Base-by-base conservation (phyloP, 2,113 vertebrate genomes). In the Malurus cyaneus region DNA sequence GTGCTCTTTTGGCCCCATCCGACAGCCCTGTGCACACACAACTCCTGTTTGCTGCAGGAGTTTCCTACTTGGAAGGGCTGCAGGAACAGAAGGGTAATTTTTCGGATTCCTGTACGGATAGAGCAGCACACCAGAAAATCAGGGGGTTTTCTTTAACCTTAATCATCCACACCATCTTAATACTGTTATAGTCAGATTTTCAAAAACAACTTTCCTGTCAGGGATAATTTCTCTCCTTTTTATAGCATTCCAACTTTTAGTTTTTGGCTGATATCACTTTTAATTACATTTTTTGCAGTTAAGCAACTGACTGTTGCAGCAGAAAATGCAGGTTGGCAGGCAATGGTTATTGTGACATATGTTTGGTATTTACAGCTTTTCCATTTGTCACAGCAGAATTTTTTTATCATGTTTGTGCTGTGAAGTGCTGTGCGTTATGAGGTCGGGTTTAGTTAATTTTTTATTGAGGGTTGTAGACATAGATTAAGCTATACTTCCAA, bases 1-100 rank as follows among this genome's bases (percentile, higher is more conserved):
- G 84, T 96, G 95, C 85, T 93, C 91, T 49, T 76, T 49, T 88
- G 91, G 82, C 91, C 93, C 8, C 8, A 17, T 86, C 12, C 10
- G 4, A 57, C 92, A 18, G 50, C 29, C 72, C 60, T 79, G 62
- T 26, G 66, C 65, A 18, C 81, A 44, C 66, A 32, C 61, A 91
- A 21, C 80, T 92, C 86, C 76, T 31, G 6, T 67, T 79, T 73
- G 6, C 86, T 79, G 81, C 84, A 20, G 53, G 44, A 92, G 61
- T 39, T 85, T 67, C 93, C 73, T 62, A 2, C 70, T 90, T 87
- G 6, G 15, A 70, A 59, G 70, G 67, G 79, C 69, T 60, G 26
- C 32, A 92, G 83, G 41, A 83, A 13, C 0, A 4, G 44, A 71
- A 41, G 41, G 52, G 26, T 34, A 24, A 73, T 85, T 79, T 29